Conservation (phyloP, 1,140 invertebrate species). For the Aphis gossypii region DNA sequence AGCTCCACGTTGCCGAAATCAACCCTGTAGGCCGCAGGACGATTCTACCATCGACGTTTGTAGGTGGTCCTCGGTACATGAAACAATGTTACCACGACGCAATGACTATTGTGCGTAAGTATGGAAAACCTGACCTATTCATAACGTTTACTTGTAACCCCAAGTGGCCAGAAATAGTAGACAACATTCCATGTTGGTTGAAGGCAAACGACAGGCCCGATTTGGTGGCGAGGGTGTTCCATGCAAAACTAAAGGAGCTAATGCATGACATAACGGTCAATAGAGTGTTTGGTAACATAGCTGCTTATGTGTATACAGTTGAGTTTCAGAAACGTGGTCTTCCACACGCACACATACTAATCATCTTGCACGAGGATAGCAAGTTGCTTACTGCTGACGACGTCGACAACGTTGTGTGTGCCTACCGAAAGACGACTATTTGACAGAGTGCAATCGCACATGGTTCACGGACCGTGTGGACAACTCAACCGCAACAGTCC, state of each 20-base stretch:
- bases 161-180: too few relatives aligned
- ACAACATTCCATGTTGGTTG: too few relatives aligned
- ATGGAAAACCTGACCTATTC: too few relatives aligned
- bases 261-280: not conserved
- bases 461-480: conserved; percentile 68
- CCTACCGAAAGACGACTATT: conserved; percentile 65
- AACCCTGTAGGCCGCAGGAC: too few relatives aligned
- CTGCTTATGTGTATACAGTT: conserved; percentile 21
- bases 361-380: not conserved
- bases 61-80: too few relatives aligned
- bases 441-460: conserved; percentile 64
- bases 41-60: too few relatives aligned
- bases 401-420: conserved; percentile 66
- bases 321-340: conserved; percentile 58
- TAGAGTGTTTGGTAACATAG: not conserved
- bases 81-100: too few relatives aligned
- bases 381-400: conserved; percentile 60
- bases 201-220: too few relatives aligned
- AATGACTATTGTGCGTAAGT: too few relatives aligned
- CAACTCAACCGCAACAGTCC: conserved; percentile 58
- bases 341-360: conserved; percentile 52
- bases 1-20: too few relatives aligned
- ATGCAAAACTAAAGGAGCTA: conserved; percentile 42
- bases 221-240: too few relatives aligned
- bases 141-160: too few relatives aligned